Base-by-base conservation (phyloP, 1,140 invertebrate species). In the Theocolax elegans region DNA sequence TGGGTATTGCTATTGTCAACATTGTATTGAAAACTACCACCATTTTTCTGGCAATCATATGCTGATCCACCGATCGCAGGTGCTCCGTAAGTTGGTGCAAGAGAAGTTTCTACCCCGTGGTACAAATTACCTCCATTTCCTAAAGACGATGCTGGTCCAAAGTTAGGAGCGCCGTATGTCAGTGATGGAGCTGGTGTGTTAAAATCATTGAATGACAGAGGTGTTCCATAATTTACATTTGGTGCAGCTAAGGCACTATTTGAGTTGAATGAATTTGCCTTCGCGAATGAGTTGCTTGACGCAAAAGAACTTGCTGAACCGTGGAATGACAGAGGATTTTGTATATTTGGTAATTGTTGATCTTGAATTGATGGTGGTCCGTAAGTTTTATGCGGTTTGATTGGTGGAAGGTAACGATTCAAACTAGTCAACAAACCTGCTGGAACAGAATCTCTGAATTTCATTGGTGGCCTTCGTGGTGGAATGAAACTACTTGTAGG, bases 391-490 rank as follows among this genome's bases (percentile, higher is more conserved):
- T 76, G 65, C 3, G 80, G 74, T 66, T 79, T 80, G 0, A 29
- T 46, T 77, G 86, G 76, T 83, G 88, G 80, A 23, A 83, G n/a
- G 25, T 83, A 69, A 87, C 90, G 64, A 90, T 90, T 78, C 4
- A 84, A 51, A 54, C 74, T 76, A 2, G 74, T 74, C 10, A 83
- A 80, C 1, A 93, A 76, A 1, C 90, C 91, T 53, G 84, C 83
- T 3, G 92, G 92, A 2, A 93, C 89, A 1, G 89, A 88, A 29
- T 92, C 90, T 59, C 91, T 87, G 76, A 92, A 93, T 74, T 90
- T 88, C 8, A 76, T 86, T 72, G 75, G 86, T 23, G 77, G 81
- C 67, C 72, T 85, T 80, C 76, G 84, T 74, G 73, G 87, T 62
- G 76, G 87, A 73, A 75, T 80, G 71, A 79, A 80, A 74, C 72